phyloP scores from a whole-genome alignment of 2,797 vertebrate genomes.

The Chloroceryle inda region DNA sequence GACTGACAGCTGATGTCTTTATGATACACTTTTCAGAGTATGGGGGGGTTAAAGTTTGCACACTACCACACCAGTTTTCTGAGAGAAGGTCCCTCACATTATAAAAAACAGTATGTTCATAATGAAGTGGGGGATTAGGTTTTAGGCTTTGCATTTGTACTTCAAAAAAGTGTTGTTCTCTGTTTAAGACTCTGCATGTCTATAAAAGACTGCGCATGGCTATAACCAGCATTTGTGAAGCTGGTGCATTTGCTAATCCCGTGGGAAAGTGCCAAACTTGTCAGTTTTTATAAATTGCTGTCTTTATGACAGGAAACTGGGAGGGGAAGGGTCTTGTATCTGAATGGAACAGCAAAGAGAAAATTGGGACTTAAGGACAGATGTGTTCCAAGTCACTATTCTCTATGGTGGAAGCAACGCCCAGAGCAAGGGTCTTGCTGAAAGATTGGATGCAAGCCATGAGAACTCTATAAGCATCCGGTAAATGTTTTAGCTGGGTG shows the following conservation, averaged over 20 bases:
- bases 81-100: background rate
- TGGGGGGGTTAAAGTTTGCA: background rate
- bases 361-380: background rate
- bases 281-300: slow-evolving; percentile 54
- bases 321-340: slow-evolving; percentile 14
- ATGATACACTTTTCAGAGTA: background rate
- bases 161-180: background rate
- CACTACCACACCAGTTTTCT: background rate
- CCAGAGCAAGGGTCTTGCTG: slow-evolving; percentile 6
- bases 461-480: slow-evolving; percentile 29
- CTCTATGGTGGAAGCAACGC: slow-evolving; percentile 1
- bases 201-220: background rate
- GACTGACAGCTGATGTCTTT: background rate
- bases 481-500: slow-evolving; percentile 38
- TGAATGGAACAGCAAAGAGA: slow-evolving; percentile 31
- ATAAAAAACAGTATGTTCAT: background rate
- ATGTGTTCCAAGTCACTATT: background rate
- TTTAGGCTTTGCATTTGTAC: slow-evolving; percentile 2
- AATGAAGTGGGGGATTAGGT: background rate
- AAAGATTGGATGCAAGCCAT: slow-evolving; percentile 48
- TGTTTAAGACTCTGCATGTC: background rate
- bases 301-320: slow-evolving; percentile 56
- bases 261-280: slow-evolving; percentile 37
- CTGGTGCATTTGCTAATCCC: background rate
- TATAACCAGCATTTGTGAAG: slow-evolving; percentile 16